Percentiles rank a stretch among this genome's conserved stretches.
Evolutionary conservation across 2,888 invertebrate genomes (phyloP).

Genomic region (Scrobipalpa atriplicella): DNA sequence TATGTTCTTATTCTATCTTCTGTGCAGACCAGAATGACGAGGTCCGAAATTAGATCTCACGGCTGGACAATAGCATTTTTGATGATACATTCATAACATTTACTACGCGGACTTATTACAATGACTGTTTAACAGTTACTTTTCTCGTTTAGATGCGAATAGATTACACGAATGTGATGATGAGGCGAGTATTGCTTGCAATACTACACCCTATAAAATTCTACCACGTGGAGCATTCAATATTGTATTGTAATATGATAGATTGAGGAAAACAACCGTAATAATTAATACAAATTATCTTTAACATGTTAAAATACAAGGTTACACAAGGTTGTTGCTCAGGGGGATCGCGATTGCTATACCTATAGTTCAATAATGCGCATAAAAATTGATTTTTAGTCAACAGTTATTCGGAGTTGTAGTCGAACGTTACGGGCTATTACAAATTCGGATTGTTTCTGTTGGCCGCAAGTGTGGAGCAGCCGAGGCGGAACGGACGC

Average conservation of each 20-base stretch:
- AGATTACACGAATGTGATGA: not conserved
- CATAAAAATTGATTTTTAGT: not conserved
- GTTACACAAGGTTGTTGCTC: slow-evolving; percentile 25
- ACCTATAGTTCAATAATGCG: slow-evolving; percentile 11
- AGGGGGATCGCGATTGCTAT: slow-evolving; percentile 1
- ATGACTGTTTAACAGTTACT: not conserved
- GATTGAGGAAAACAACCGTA: slow-evolving; percentile 30
- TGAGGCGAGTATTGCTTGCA: not conserved
- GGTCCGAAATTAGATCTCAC: too few species aligned
- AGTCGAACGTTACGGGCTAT: slow-evolving; percentile 23
- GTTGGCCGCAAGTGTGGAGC: slow-evolving; percentile 29
- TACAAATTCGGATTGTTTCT: slow-evolving; percentile 26
- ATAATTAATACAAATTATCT: slow-evolving; percentile 32
- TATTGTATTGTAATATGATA: slow-evolving; percentile 21
- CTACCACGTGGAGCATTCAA: slow-evolving; percentile 8
- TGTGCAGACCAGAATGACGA: too few species aligned
- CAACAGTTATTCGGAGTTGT: slow-evolving; percentile 7
- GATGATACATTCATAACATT: too few species aligned
- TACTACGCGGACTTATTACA: too few species aligned
- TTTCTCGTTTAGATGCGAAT: too few species aligned
- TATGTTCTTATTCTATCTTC: too few species aligned
- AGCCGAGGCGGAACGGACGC: slow-evolving; percentile 49
- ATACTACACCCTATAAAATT: not conserved
- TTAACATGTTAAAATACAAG: slow-evolving; percentile 28
- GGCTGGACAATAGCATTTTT: too few species aligned